Evolutionary conservation across 2,888 invertebrate genomes (phyloP).

Genomic region (Liposcelis brunnea): DNA sequence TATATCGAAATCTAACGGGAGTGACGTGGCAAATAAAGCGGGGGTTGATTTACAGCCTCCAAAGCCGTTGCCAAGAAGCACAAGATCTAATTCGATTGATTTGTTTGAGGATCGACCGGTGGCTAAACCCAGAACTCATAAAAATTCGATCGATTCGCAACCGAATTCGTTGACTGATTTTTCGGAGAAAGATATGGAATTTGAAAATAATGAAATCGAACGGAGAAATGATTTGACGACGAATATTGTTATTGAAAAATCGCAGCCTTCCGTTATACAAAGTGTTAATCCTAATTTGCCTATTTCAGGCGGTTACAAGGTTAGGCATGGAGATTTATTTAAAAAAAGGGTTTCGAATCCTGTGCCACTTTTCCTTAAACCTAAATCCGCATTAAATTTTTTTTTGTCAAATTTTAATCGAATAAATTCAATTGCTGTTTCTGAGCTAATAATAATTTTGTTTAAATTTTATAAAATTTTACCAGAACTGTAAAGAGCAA

Average conservation of each 20-base stretch:
- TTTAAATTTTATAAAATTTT: too few relatives aligned
- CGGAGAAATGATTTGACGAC: conserved; percentile 9
- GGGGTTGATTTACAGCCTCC: conserved; percentile 31
- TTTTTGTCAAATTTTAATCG: too few relatives aligned
- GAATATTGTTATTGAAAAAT: conserved; percentile 16
- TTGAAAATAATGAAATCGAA: conserved; percentile 13
- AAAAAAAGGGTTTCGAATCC: too few relatives aligned
- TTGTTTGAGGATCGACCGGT: conserved; percentile 1
- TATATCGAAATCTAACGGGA: too few relatives aligned
- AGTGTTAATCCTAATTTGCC: conserved; percentile 7
- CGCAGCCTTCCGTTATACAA: conserved; percentile 24
- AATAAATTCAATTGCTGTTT: too few relatives aligned
- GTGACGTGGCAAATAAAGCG: too few relatives aligned
- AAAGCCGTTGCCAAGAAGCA: conserved; percentile 56
- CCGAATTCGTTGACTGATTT: background rate
- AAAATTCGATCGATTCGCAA: background rate
- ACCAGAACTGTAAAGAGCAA: too few relatives aligned
- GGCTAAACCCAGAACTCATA: background rate
- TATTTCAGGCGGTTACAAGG: conserved; percentile 53
- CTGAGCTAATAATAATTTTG: too few relatives aligned
- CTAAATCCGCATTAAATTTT: too few relatives aligned
- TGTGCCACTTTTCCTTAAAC: too few relatives aligned
- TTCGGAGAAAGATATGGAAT: conserved; percentile 6
- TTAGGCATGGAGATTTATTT: too few relatives aligned
- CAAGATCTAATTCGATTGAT: conserved; percentile 1